Conservation (phyloP, 35 echinoderm and acorn worm genomes). For the Acanthaster planci region DNA sequence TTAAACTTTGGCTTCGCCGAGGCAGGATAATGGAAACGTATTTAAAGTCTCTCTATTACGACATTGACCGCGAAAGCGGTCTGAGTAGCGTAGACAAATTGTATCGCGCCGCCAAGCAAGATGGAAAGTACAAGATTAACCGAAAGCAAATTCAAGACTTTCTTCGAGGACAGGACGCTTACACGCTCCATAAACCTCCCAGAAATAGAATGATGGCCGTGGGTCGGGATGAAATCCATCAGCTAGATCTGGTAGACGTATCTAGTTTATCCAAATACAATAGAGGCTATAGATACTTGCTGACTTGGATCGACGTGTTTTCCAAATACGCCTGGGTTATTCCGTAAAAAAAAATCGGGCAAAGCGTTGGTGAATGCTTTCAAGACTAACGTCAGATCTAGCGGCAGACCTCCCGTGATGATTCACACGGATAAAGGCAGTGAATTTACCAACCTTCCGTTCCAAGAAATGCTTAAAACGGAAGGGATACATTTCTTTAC, state of each 20-base stretch:
- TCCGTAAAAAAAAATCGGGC: conserved; percentile 42
- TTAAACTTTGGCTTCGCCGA: neutral
- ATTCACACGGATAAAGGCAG: conserved; percentile 47
- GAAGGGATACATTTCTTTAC: conserved; percentile 54
- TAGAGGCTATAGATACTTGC: conserved; percentile 36
- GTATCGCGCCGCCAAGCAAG: neutral
- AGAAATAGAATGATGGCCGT: neutral
- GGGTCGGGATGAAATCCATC: neutral
- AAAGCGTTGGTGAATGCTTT: neutral
- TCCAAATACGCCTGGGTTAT: conserved; percentile 40
- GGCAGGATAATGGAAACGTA: conserved; percentile 5
- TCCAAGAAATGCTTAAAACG: conserved; percentile 47
- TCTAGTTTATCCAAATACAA: conserved; percentile 31
- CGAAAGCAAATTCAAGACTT: conserved; percentile 7
- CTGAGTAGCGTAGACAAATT: conserved; percentile 39
- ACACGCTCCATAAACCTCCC: conserved; percentile 35
- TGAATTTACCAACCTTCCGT: conserved; percentile 43
- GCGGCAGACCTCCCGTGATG: conserved; percentile 25
- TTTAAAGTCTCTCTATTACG: conserved; percentile 32
- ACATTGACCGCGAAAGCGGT: neutral
- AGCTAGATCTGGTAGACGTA: neutral
- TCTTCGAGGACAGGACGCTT: conserved; percentile 17
- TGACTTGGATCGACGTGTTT: conserved; percentile 48
- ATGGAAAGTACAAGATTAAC: neutral
- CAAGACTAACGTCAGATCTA: neutral